These are phyloP conservation scores for Hippocampus guttulatus DNA, from an alignment of 2,113 vertebrate genomes.

Conservation along the genomic window DNA sequence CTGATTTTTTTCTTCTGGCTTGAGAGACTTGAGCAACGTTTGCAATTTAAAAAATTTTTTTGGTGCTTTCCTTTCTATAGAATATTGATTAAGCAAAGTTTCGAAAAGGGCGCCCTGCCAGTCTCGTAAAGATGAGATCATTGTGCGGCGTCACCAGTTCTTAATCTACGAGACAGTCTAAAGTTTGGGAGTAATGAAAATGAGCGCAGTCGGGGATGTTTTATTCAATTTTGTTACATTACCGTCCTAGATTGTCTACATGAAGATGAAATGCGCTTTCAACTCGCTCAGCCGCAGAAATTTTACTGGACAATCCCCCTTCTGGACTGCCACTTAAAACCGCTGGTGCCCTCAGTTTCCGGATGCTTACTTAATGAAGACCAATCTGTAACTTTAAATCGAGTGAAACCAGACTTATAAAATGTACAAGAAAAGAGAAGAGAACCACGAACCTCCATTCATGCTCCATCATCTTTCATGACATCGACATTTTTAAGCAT, in stretches of 20 bases:
- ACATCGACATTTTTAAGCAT: no score
- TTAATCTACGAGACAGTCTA: constrained; percentile 50
- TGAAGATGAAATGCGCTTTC: constrained; percentile 40
- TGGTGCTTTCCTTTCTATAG: constrained; percentile 49
- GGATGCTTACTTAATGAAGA: no score
- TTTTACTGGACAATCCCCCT: background rate
- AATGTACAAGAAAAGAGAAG: no score
- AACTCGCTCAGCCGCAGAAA: background rate
- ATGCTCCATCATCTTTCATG: no score
- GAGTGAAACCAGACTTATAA: background rate
- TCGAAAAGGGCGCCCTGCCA: constrained; percentile 67
- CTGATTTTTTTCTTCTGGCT: constrained; percentile 41
- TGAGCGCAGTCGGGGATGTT: constrained; percentile 53
- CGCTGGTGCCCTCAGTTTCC: no score
- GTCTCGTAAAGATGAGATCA: constrained; percentile 72
- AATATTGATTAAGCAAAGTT: constrained; percentile 67
- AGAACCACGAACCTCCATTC: no score
- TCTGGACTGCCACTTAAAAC: no score
- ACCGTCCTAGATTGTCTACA: background rate
- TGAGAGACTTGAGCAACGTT: constrained; percentile 56
- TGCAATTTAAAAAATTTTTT: constrained; percentile 17
- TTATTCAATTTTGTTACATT: constrained; percentile 29
- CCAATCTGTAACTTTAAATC: background rate
- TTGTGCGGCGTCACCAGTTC: constrained; percentile 65
- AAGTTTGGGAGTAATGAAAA: constrained; percentile 60